Conservation (phyloP, 2,797 vertebrate genomes). For the Coccyzus lansbergi region DNA sequence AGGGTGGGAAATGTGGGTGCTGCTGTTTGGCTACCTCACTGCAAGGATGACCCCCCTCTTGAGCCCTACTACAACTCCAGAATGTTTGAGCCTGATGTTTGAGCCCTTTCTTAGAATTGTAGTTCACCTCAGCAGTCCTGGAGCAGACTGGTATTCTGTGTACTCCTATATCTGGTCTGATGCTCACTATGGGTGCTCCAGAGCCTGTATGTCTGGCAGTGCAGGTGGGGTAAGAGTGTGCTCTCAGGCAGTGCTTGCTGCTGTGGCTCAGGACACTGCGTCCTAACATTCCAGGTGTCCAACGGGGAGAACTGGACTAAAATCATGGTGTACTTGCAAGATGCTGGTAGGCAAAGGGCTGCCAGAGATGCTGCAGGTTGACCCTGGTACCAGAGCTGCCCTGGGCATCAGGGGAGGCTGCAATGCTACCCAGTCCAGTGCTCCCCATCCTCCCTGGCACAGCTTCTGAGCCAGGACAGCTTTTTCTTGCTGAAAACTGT, state of each 20-base stretch:
- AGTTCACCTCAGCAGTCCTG: not conserved
- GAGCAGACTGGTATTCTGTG: not conserved
- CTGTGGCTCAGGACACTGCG: not conserved
- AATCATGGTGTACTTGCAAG: not conserved
- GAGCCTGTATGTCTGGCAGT: not conserved
- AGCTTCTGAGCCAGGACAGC: not conserved
- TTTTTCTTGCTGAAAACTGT: slow-evolving; percentile 6
- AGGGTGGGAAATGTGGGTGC: not conserved
- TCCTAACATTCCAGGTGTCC: not conserved
- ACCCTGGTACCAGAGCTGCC: not conserved
- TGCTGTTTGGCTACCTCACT: not conserved
- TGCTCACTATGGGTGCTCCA: fast-evolving
- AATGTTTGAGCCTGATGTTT: not conserved
- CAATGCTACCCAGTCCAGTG: not conserved
- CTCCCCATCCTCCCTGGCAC: not conserved
- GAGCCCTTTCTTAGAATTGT: not conserved
- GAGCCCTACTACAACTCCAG: not conserved
- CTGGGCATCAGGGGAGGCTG: not conserved
- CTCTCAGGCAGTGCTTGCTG: not conserved
- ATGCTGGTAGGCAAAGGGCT: not conserved
- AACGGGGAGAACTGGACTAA: fast-evolving
- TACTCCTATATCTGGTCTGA: not conserved
- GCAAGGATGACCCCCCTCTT: not conserved
- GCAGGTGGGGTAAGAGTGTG: not conserved
- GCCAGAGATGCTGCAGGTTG: not conserved